phyloP scores from a whole-genome alignment of 1,140 invertebrate genomes.

The Eubasilissa regina region DNA sequence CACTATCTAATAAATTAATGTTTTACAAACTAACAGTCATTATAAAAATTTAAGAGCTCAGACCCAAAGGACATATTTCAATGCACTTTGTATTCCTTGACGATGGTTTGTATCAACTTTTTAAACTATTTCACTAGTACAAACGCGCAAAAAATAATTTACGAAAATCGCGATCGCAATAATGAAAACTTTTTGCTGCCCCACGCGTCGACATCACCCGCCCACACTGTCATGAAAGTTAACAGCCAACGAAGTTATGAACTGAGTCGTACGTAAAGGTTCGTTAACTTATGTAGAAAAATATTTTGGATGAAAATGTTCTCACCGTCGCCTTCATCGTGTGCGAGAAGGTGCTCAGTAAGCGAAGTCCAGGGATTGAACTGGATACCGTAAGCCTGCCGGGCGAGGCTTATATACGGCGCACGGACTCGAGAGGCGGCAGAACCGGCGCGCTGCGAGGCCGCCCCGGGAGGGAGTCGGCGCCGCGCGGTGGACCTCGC shows the following conservation, averaged over 20 bases:
- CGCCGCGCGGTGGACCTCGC: slow-evolving; percentile 31
- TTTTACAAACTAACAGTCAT: too few species aligned
- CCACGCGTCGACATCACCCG: slow-evolving; percentile 20
- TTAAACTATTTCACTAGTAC: too few species aligned
- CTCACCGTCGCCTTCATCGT: slow-evolving; percentile 69
- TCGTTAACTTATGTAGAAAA: too few species aligned
- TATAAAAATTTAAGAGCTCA: too few species aligned
- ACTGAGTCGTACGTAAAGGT: too few species aligned
- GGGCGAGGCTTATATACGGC: slow-evolving; percentile 76
- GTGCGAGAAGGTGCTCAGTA: slow-evolving; percentile 59
- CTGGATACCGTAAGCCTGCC: slow-evolving; percentile 79
- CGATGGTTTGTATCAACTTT: too few species aligned
- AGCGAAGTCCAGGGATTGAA: slow-evolving; percentile 76
- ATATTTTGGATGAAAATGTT: slow-evolving; percentile 27
- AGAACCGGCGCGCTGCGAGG: slow-evolving; percentile 10
- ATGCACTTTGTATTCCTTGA: too few species aligned
- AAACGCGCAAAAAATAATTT: too few species aligned
- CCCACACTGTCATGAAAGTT: neutral
- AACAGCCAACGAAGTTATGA: too few species aligned
- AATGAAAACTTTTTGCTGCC: neutral
- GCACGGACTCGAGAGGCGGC: slow-evolving; percentile 61
- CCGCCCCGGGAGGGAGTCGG: slow-evolving; percentile 23
- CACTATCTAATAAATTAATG: too few species aligned
- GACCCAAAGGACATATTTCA: too few species aligned
- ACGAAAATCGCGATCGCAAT: too few species aligned